Evolutionary conservation across 2,888 invertebrate species (phyloP).

Genomic region (Sepiola atlantica): DNA sequence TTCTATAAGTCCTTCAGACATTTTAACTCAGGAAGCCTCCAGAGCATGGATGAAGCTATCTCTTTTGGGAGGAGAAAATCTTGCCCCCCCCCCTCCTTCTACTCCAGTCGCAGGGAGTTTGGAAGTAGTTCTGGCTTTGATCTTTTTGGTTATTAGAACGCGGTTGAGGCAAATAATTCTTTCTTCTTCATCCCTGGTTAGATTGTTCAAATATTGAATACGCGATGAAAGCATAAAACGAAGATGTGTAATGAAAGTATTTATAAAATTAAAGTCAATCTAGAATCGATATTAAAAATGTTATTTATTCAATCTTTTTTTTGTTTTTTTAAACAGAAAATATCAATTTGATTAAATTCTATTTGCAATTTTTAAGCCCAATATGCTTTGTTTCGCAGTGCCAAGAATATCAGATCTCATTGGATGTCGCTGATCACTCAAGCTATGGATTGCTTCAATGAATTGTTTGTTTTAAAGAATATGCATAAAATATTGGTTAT

Average conservation of each 20-base stretch:
- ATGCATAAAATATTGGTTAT: conserved; percentile 22
- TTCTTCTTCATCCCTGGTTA: not conserved
- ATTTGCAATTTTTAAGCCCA: conserved; percentile 20
- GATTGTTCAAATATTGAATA: not conserved
- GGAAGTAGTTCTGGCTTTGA: no score
- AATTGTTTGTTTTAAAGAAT: not conserved
- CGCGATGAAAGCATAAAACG: not conserved
- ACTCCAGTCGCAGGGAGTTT: no score
- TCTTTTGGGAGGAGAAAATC: no score
- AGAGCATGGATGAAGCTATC: no score
- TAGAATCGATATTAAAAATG: not conserved
- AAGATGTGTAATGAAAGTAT: not conserved
- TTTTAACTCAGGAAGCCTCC: no score
- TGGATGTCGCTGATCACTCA: not conserved
- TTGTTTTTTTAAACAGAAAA: conserved; percentile 1
- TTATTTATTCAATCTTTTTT: not conserved
- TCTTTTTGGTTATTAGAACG: no score
- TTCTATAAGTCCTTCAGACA: no score
- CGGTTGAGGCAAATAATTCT: not conserved
- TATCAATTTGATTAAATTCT: conserved; percentile 32
- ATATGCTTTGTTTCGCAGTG: conserved; percentile 21
- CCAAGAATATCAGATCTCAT: conserved; percentile 32
- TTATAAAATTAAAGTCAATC: conserved; percentile 12
- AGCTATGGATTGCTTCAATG: not conserved
- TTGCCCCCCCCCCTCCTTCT: no score